Evolutionary conservation across 1,140 invertebrate genomes (phyloP).

Genomic region (Berghia stephanieae): DNA sequence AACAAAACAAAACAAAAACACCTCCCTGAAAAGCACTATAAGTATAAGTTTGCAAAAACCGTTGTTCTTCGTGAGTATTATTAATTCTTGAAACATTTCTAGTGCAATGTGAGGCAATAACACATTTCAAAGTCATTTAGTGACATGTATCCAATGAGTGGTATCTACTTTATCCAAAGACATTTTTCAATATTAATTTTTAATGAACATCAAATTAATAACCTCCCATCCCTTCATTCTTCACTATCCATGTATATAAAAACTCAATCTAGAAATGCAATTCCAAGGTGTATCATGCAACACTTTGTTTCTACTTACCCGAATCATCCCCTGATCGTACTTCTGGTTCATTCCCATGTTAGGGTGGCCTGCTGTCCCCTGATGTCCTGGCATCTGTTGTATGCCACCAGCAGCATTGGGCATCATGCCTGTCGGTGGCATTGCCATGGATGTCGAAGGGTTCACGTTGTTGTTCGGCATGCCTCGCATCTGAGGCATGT

Average conservation of each 20-base stretch:
- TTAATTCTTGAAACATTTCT: too few species aligned
- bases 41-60: too few species aligned
- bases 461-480: slow-evolving; percentile 37
- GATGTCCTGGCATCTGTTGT: slow-evolving; percentile 42
- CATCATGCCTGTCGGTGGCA: slow-evolving; percentile 50
- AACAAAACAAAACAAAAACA: too few species aligned
- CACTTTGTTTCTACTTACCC: slow-evolving; percentile 31
- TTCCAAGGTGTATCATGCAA: neutral
- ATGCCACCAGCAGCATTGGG: slow-evolving; percentile 41
- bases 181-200: too few species aligned
- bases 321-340: slow-evolving; percentile 39
- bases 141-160: too few species aligned
- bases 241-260: neutral
- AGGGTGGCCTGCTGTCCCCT: slow-evolving; percentile 49
- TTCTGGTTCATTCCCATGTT: slow-evolving; percentile 44
- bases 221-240: neutral
- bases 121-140: too few species aligned
- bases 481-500: slow-evolving; percentile 50
- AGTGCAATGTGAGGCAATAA: too few species aligned
- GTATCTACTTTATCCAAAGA: too few species aligned
- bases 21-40: too few species aligned
- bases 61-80: too few species aligned
- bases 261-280: neutral
- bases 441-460: slow-evolving; percentile 40
- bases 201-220: too few species aligned